phyloP scores from a whole-genome alignment of 2,888 invertebrate genomes.

The Oeneis ivallda region DNA sequence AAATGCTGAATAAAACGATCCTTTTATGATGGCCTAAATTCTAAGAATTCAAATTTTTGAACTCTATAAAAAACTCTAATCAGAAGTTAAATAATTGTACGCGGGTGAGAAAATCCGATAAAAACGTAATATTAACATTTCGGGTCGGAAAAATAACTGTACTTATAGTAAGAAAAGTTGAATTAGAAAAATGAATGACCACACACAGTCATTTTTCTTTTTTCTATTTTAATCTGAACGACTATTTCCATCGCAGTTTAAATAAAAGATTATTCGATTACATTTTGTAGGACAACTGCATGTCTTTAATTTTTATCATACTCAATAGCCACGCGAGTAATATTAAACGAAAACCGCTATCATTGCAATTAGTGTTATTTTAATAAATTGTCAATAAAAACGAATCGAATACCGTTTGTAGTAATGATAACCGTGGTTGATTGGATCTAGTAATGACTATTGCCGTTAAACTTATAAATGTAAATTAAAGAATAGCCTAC shows the following conservation, averaged over 20 bases:
- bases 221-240: no score
- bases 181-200: no score
- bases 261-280: neutral
- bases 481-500: neutral
- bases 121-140: no score
- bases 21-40: no score
- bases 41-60: no score
- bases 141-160: no score
- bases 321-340: neutral
- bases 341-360: slow-evolving; percentile 13
- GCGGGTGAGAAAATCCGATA: no score
- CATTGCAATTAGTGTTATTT: slow-evolving; percentile 3
- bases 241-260: neutral
- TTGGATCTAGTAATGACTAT: slow-evolving; percentile 2
- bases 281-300: slow-evolving; percentile 1
- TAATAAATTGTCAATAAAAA: slow-evolving; percentile 18
- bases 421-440: slow-evolving; percentile 9
- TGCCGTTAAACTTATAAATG: neutral
- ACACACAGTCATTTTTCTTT: no score
- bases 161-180: no score
- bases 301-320: slow-evolving; percentile 10
- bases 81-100: no score
- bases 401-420: slow-evolving; percentile 14
- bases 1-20: no score
- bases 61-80: no score